Conservation (phyloP, 2,113 vertebrate species). For the Malurus melanocephalus region DNA sequence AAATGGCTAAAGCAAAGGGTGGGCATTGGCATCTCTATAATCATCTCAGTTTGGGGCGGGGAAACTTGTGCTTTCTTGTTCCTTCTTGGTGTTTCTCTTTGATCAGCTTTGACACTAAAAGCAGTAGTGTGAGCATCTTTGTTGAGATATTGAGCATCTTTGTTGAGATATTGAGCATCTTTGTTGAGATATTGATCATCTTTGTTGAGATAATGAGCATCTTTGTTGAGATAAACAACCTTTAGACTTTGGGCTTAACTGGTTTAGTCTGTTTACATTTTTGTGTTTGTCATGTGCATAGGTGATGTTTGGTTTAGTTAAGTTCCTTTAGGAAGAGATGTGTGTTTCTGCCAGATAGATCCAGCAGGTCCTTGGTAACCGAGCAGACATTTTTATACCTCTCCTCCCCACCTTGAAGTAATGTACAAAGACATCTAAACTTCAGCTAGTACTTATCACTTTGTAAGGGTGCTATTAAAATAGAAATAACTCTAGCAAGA, state of each 20-base stretch:
- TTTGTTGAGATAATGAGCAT: background rate
- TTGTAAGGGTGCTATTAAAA: background rate
- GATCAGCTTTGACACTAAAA: background rate
- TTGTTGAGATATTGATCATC: background rate
- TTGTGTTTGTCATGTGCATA: background rate
- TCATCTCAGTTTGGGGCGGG: rapidly evolving
- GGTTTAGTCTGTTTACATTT: background rate
- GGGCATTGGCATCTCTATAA: background rate
- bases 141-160: background rate
- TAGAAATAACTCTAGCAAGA: background rate
- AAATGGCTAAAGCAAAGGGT: background rate
- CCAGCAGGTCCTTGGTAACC: background rate
- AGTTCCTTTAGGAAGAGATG: background rate
- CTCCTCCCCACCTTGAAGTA: background rate
- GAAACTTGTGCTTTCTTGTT: background rate
- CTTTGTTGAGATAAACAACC: background rate
- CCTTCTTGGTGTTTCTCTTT: background rate
- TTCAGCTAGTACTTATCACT: background rate
- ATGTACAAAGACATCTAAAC: background rate
- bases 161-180: background rate
- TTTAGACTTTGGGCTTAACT: background rate
- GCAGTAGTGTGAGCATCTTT: background rate
- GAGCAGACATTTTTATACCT: background rate
- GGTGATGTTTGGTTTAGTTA: background rate
- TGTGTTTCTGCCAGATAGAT: background rate